These are phyloP conservation scores for Drusus annulatus DNA, from an alignment of 1,140 invertebrate species.

Conservation along the genomic window DNA sequence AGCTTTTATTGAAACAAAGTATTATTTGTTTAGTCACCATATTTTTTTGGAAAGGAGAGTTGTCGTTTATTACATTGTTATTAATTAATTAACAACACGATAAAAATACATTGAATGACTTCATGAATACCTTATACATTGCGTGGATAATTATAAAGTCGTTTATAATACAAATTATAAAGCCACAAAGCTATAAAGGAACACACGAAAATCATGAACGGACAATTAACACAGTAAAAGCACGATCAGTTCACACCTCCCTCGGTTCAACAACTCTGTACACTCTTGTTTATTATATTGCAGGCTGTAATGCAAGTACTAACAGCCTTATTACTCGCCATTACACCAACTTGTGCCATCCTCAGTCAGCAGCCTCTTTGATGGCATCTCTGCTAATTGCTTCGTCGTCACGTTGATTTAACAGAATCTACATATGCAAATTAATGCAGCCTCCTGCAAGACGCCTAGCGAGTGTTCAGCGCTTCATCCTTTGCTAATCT, in stretches of 20 bases:
- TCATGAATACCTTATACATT: neutral
- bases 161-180: neutral
- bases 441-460: neutral
- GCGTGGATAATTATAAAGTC: neutral
- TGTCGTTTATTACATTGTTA: too few species aligned
- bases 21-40: too few species aligned
- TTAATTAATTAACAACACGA: too few species aligned
- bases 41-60: too few species aligned
- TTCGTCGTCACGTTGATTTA: conserved; percentile 6
- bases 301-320: too few species aligned
- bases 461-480: too few species aligned
- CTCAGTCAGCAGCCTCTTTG: neutral
- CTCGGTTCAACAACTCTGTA: neutral
- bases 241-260: conserved; percentile 14
- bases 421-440: conserved; percentile 7
- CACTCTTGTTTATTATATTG: neutral
- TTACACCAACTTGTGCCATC: too few species aligned
- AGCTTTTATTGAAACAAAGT: too few species aligned
- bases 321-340: too few species aligned
- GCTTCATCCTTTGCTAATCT: too few species aligned
- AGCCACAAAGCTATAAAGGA: neutral
- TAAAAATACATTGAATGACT: too few species aligned
- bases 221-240: conserved; percentile 25
- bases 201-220: conserved; percentile 17
- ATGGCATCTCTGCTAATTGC: conserved; percentile 20